Base-by-base conservation (phyloP, 2,888 invertebrate species). In the Atherix ibis region DNA sequence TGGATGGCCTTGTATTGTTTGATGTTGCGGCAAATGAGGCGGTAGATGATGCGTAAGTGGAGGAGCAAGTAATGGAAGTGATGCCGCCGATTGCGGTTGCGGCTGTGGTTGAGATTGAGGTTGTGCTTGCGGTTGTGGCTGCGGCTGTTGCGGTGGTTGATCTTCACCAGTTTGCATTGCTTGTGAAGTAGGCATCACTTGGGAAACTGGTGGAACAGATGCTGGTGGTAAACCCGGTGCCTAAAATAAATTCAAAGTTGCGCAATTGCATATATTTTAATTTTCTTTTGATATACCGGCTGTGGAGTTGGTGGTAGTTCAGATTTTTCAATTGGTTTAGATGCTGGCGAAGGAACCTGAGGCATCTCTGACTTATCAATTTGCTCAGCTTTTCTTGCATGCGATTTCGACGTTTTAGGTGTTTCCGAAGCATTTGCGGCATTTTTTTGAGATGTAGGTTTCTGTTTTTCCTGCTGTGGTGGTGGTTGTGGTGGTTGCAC, bases 31-130 rank as follows among this genome's bases (percentile, higher is more conserved):
- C 47, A 55, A 46, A 34, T 57, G 58, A 4, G 56, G 53, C 9
- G 57, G 56, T 46, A 56, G 48, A 30, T 52, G 53, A 44, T 51
- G 53, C 28, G 50, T 35, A 36, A 45, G 40, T 43, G 50, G 27
- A 43, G 48, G 31, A 19, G 50, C 53, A 42, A 50, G 50, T 26
- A 39, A 42, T 41, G 51, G 49, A 8, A 47, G 43, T 24, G 49
- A 46, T 10, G 46, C 22, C 3, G 36, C 28, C 6, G 43, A 32
- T 13, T 39, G 26, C 19, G 41, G 35, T 18, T 39, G 36, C 68
- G 1, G 72, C 72, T 45, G 61, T 72, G 38, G 68, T 70, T 49
- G 71, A 70, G 53, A 71, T 72, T 47, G 48, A 37, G 36, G 42
- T 17, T 42, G 43, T 10, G 46, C 40, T 38, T 37, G 72, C 74